Evolutionary conservation across 1,140 invertebrate species (phyloP), one percentile per base, ranked within the genome.

Genomic region (Papilio xuthus): DNA sequence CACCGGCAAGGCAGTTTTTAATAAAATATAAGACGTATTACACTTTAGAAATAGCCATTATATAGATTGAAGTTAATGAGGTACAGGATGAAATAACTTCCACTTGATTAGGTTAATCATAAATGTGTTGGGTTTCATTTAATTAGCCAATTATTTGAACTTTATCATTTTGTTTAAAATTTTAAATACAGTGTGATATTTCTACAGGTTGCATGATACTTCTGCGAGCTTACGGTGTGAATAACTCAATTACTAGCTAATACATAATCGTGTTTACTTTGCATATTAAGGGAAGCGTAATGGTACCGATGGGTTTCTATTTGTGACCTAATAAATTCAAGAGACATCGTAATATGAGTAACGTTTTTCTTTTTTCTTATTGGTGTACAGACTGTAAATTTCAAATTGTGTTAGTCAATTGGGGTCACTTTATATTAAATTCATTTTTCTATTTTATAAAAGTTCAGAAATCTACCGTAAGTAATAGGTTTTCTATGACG

Each of bases 21-120:
- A 82, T 82, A 82, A 82, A 82, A 74, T 79, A 82, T 75, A 63
- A 80, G 75, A 82, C 79, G 76, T 79, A 80, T 78, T 78, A 80
- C 47, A 75, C 47, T 75, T 80, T 83, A 83, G 82, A 83, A 82
- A 83, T 42, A 37, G 79, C 73, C 79, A 80, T 83, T 80, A 83
- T 78, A 77, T 78, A 74, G 79, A 63, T 47, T 75, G 67, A 71
- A 72, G 70, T 76, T 82, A 79, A 83, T 80, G 77, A 80, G 73
- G 74, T 80, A 77, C 41, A 69, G 44, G 26, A 73, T 77, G 60
- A 63, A 78, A 80, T 53, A 79, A 74, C 53, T 67, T 63, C 78
- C 42, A 53, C 78, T 79, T 80, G 80, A 81, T 80, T 81, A 83
- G 79, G 82, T 83, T 79, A 80, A 80, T 80, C 79, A 79, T 78